Evolutionary conservation across 2,888 invertebrate species (phyloP).

Genomic region (Synergus umbraculus): DNA sequence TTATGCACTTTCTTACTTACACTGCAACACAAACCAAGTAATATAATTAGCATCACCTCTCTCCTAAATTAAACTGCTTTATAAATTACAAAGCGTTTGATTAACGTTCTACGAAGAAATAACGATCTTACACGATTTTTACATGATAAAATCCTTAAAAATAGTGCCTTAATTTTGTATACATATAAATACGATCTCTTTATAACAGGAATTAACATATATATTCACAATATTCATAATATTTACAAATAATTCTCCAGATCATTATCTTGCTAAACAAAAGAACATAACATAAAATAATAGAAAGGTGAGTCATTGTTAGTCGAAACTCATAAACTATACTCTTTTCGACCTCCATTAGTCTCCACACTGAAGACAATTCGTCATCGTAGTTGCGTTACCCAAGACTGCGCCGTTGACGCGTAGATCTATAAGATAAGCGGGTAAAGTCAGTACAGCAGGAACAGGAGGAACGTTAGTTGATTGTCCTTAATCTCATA

Average conservation of each 20-base stretch:
- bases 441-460: conserved; percentile 14
- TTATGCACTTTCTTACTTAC: conserved; percentile 19
- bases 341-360: not conserved
- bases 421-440: conserved; percentile 34
- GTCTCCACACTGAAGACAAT: conserved; percentile 18
- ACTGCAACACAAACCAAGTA: conserved; percentile 14
- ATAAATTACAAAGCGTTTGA: conserved; percentile 12
- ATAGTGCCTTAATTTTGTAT: too few relatives aligned
- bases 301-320: conserved; percentile 19
- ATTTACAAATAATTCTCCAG: conserved; percentile 14
- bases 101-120: not conserved
- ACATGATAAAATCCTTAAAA: too few relatives aligned
- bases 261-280: conserved; percentile 11
- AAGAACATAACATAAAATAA: conserved; percentile 12
- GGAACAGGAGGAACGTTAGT: conserved; percentile 27
- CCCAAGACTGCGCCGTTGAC: conserved; percentile 19
- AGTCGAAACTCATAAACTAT: conserved; percentile 28
- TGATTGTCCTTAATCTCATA: conserved; percentile 64
- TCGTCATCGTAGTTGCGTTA: conserved; percentile 30
- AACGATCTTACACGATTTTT: too few relatives aligned
- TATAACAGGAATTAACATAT: too few relatives aligned
- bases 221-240: not conserved
- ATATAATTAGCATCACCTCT: conserved; percentile 22
- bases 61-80: conserved; percentile 12
- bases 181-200: too few relatives aligned